These are phyloP conservation scores for Strix uralensis DNA, from an alignment of 2,113 vertebrate genomes.

Conservation along the genomic window DNA sequence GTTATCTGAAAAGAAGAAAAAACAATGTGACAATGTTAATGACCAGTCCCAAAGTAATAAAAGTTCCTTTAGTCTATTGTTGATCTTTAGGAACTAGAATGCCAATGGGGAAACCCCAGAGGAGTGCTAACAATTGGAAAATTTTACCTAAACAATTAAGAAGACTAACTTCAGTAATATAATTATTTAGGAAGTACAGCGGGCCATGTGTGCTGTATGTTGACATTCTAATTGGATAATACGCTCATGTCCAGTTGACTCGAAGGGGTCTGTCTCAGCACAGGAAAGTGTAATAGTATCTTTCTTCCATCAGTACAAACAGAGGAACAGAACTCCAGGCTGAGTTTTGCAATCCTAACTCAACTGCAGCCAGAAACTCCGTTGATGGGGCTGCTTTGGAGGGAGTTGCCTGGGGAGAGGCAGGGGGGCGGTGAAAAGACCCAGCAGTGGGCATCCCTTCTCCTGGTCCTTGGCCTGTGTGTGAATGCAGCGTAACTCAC, in stretches of 20 bases:
- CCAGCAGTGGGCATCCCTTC: not conserved
- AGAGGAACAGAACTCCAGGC: not conserved
- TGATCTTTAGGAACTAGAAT: not conserved
- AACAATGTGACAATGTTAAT: not conserved
- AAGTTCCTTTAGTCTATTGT: not conserved
- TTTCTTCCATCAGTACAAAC: not conserved
- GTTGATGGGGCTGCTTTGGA: not conserved
- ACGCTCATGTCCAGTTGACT: fast-evolving
- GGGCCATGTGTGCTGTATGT: too few relatives aligned
- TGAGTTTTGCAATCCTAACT: not conserved
- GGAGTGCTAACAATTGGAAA: not conserved
- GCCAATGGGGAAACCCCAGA: not conserved
- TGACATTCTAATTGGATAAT: not conserved
- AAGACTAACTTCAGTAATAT: not conserved
- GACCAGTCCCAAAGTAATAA: not conserved
- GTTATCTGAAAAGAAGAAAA: not conserved
- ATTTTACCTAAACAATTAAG: not conserved
- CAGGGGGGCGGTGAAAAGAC: not conserved
- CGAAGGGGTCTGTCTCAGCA: not conserved
- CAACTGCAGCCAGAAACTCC: fast-evolving
- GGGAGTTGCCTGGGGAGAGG: not conserved
- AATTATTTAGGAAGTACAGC: not conserved
- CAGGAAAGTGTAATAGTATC: not conserved
- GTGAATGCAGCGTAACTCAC: not conserved
- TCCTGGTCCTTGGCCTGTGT: not conserved